Evolutionary conservation across 2,797 vertebrate genomes (phyloP), one percentile per base, ranked within the genome.

Genomic region (Echeneis naucrates): DNA sequence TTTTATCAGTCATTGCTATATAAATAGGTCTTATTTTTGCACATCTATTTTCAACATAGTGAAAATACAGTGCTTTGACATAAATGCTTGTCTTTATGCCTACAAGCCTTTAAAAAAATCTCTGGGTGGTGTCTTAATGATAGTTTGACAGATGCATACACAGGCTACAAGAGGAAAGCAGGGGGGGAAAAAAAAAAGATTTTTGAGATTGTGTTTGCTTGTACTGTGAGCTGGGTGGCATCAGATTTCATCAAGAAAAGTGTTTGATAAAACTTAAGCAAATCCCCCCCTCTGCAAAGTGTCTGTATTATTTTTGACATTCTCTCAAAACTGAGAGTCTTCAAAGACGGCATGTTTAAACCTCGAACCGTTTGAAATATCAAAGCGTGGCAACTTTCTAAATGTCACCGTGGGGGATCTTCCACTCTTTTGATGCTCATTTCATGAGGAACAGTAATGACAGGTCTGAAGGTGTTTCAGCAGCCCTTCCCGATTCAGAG

Each of bases 351-450:
- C 78, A 72, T 70, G 86, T 91, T 91, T 92, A 92, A 92, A 92
- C 83, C 88, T 70, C 73, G n/a, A 82, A 83, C 80, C 85, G 83
- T 92, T 92, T 92, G 86, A 94, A 94, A 93, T 92, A 93, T 94
- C 90, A 91, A 93, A 93, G 89, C 35, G 91, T 85, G 91, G 76
- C 85, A 92, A 90, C 89, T 91, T 92, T 90, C 80, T 84, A 92
- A 93, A 94, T 94, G 91, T 92, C 92, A 94, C 86, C 64, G 65
- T 80, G 67, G 91, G 87, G 89, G 87, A 86, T 90, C 83, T 87
- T 91, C 81, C 82, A 72, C 52, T 72, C 79, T 73, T 91, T 89
- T 90, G 87, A 94, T 90, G 89, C 86, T 83, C 70, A 63, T 82
- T 90, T 91, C 83, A 82, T 66, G 67, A 85, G 88, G 81, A 88